Evolutionary conservation across 2,797 vertebrate species (phyloP).

Genomic region (Macroramphosus scolopax): DNA sequence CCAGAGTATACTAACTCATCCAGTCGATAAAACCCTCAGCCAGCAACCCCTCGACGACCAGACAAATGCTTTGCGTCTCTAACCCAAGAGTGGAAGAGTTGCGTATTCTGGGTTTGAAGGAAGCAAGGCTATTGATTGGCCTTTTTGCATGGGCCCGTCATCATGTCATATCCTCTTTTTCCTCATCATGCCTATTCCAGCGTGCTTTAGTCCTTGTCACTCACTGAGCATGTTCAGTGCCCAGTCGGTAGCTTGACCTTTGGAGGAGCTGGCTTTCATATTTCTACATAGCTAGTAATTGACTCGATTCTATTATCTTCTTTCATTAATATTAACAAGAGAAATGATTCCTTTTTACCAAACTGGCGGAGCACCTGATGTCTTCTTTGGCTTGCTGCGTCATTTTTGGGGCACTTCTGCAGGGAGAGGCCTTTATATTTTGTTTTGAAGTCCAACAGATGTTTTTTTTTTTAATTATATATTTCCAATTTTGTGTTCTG

Average conservation of each 20-base stretch:
- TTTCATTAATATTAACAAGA: conserved; percentile 5
- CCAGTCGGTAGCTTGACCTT: conserved; percentile 36
- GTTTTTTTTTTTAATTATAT: no score
- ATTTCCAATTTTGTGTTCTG: conserved; percentile 9
- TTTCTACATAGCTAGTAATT: conserved; percentile 23
- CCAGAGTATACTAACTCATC: conserved; percentile 81
- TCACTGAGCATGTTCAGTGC: conserved; percentile 71
- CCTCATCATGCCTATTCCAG: conserved; percentile 48
- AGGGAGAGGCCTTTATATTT: conserved; percentile 39
- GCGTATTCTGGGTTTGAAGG: conserved; percentile 71
- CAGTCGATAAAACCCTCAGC: conserved; percentile 68
- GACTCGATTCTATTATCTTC: conserved; percentile 10
- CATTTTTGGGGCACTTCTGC: conserved; percentile 19
- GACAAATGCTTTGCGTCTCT: conserved; percentile 53
- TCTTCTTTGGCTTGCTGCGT: conserved; percentile 19
- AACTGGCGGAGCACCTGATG: conserved; percentile 12
- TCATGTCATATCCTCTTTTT: conserved; percentile 51
- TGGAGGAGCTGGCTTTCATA: conserved; percentile 7
- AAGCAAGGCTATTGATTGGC: conserved; percentile 51
- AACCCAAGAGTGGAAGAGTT: conserved; percentile 56
- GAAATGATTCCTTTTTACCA: conserved; percentile 15
- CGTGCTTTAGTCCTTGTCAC: conserved; percentile 54
- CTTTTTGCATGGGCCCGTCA: conserved; percentile 79
- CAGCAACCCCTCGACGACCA: conserved; percentile 41
- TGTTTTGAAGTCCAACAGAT: conserved; percentile 16